A percentile compares a stretch with the other conserved stretches of the same genome.
phyloP scores from a whole-genome alignment of 2,888 invertebrate species.

The Tetragnatha montana region DNA sequence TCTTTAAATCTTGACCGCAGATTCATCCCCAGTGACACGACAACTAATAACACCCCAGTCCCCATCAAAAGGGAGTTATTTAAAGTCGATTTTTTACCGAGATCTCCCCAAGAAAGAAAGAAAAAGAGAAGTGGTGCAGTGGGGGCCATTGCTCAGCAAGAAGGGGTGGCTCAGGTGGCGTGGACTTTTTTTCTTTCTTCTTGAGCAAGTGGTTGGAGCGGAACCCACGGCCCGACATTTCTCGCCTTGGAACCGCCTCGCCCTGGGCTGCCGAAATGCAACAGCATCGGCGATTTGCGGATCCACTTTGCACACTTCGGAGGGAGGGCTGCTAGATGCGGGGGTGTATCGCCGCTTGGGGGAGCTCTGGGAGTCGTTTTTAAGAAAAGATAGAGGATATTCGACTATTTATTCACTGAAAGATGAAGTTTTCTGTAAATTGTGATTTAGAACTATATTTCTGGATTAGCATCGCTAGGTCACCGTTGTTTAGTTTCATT shows the following conservation, averaged over 20 bases:
- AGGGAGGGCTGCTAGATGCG: background rate
- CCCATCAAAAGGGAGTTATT: background rate
- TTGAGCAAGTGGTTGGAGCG: conserved; percentile 32
- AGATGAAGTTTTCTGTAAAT: too few species aligned
- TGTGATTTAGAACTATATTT: too few species aligned
- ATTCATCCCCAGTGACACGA: too few species aligned
- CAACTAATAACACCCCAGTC: background rate
- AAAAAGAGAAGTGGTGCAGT: conserved; percentile 1
- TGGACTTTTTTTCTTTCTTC: conserved; percentile 6
- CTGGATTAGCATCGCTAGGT: too few species aligned
- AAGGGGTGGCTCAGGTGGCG: conserved; percentile 40
- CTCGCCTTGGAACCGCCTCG: conserved; percentile 6
- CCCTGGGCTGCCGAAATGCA: conserved; percentile 59
- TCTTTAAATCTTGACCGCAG: too few species aligned
- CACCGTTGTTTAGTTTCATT: too few species aligned
- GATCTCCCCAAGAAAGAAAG: background rate
- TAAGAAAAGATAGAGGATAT: too few species aligned
- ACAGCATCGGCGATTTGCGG: conserved; percentile 62
- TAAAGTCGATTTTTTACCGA: background rate
- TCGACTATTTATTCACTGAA: too few species aligned
- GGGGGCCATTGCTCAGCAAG: background rate
- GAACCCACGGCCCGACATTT: conserved; percentile 42
- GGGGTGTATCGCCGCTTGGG: background rate
- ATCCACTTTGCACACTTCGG: conserved; percentile 20
- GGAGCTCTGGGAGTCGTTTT: too few species aligned